phyloP scores from a whole-genome alignment of 2,888 invertebrate species.

The Euplagia quadripunctaria region DNA sequence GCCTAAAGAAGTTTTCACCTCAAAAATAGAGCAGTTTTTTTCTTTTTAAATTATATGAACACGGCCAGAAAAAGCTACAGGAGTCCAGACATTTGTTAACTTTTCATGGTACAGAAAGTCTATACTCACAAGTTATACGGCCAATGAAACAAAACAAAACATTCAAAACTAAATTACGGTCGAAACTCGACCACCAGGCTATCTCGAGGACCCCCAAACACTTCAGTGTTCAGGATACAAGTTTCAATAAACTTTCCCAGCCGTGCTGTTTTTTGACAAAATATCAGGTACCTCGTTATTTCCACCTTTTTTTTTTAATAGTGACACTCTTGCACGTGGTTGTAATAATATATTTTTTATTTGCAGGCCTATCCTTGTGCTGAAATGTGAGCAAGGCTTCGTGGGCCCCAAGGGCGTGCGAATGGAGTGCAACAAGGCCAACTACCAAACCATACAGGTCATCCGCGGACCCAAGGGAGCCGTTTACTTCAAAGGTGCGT shows the following conservation, averaged over 20 bases:
- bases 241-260: neutral
- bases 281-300: neutral
- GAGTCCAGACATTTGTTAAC: too few species aligned
- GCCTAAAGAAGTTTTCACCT: too few species aligned
- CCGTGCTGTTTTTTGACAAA: neutral
- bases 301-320: neutral
- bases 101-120: too few species aligned
- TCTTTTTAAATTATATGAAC: too few species aligned
- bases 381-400: slow-evolving; percentile 98
- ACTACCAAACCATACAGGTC: slow-evolving; percentile 97
- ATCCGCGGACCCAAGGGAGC: slow-evolving; percentile 96
- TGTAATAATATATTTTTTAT: neutral
- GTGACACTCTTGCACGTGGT: neutral
- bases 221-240: neutral
- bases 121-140: too few species aligned
- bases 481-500: slow-evolving; percentile 95
- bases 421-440: slow-evolving; percentile 98
- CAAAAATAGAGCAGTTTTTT: too few species aligned
- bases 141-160: too few species aligned
- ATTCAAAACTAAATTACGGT: too few species aligned
- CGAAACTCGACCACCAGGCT: too few species aligned
- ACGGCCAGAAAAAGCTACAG: too few species aligned
- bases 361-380: slow-evolving; percentile 94
- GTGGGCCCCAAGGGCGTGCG: slow-evolving; percentile 96
- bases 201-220: neutral